Base-by-base conservation (phyloP, 2,113 vertebrate species). In the Brachyhypopomus occidentalis region DNA sequence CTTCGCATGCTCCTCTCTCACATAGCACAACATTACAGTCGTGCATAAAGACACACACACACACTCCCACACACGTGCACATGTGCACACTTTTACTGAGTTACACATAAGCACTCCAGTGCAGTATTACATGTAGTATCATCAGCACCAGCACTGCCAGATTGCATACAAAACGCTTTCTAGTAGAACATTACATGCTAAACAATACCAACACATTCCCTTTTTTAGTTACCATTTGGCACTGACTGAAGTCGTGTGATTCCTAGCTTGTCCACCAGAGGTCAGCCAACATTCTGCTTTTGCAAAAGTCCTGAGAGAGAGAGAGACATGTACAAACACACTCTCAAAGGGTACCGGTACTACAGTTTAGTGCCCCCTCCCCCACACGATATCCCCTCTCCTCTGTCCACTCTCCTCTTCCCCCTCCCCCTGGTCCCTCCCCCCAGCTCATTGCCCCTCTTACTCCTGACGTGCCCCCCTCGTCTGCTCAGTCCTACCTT, bases 221-320 rank as follows among this genome's bases (percentile, higher is more conserved):
- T 20, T 58, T 34, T 56, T 64, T 80, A 74, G 41, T 62, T 22
- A 23, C 19, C 11, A 72, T 45, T 41, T 30, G 30, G 64, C 30
- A 11, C 4, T 41, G 20, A 36, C 30, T 8, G 25, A 11, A 75
- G 17, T 23, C 34, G 66, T 82, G 58, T 5, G 58, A 14, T 82
- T 71, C 38, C n/a, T 19, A 34, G 5, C 1, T 20, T 45, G 19
- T 79, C 80, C 80, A 66, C 64, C 23, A 76, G 84, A 82, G 73
- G 74, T n/a, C 83, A 84, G 83, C 52, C 22, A 20, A 78, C n/a
- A 80, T 19, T 56, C 6, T 19, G 19, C 12, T 74, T 80, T 27
- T 64, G 7, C 30, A 69, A 36, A 69, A 38, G 66, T 17, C 64
- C 30, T 34, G 34, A 38, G 27, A 19, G 17, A 36, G 34, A 20